Evolutionary conservation across 1,140 invertebrate species (phyloP).

Genomic region (Brachionus angularis): DNA sequence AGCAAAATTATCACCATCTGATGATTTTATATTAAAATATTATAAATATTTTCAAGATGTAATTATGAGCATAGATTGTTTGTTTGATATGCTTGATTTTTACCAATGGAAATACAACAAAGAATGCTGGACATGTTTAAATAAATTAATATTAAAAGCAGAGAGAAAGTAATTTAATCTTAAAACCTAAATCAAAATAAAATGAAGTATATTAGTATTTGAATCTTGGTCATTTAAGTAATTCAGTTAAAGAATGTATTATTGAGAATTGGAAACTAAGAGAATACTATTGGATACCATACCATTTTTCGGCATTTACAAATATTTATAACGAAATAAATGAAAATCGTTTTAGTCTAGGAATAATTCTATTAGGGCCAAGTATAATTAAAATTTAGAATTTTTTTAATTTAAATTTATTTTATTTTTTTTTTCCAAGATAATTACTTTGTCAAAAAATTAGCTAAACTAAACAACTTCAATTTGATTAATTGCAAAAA

Average conservation of each 20-base stretch:
- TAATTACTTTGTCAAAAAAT: conserved; percentile 11
- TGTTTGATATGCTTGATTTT: conserved; percentile 36
- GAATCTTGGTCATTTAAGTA: too few species aligned
- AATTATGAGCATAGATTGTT: conserved; percentile 26
- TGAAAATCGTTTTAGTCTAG: conserved; percentile 14
- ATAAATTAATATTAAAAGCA: conserved; percentile 4
- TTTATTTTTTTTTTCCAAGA: neutral
- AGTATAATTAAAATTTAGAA: neutral
- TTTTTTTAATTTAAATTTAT: neutral
- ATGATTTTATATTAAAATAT: conserved; percentile 27
- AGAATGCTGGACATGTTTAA: conserved; percentile 26
- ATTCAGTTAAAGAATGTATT: conserved; percentile 37
- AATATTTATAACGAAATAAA: conserved; percentile 25
- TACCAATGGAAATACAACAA: conserved; percentile 39
- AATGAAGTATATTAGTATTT: too few species aligned
- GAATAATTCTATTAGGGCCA: conserved; percentile 25
- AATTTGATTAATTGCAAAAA: conserved; percentile 3
- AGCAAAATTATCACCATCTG: conserved; percentile 9
- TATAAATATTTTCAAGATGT: conserved; percentile 3
- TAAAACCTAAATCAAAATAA: neutral
- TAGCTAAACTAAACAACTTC: neutral
- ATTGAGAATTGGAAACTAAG: conserved; percentile 30
- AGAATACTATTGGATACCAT: conserved; percentile 33
- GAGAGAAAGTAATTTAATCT: neutral
- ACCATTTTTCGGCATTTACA: conserved; percentile 21